Percentiles rank a stretch among this genome's conserved stretches.
These are phyloP conservation scores for Trematocara zebra DNA, from an alignment of 2,113 vertebrate genomes.

Conservation along the genomic window DNA sequence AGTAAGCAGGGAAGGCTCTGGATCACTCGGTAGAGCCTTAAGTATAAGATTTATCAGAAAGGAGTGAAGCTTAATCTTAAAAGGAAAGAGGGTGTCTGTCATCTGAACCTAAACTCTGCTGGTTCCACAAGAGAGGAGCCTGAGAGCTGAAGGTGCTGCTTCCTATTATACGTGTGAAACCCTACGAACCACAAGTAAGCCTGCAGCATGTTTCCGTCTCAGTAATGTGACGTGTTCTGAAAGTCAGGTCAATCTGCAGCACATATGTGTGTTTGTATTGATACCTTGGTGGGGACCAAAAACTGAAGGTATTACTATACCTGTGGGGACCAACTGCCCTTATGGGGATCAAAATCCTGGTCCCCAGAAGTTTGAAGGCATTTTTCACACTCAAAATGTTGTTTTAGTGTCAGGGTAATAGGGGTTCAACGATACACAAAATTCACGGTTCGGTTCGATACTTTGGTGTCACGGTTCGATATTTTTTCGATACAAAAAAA, in stretches of 20 bases:
- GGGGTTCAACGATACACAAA: no score
- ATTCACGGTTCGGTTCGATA: no score
- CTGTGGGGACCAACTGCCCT: not conserved
- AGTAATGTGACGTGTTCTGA: not conserved
- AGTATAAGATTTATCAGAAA: not conserved
- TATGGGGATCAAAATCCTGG: not conserved
- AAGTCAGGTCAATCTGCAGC: not conserved
- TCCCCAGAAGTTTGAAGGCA: fast-evolving
- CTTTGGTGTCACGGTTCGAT: no score
- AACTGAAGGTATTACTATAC: not conserved
- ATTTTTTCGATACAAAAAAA: no score
- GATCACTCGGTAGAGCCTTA: not conserved
- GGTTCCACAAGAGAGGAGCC: not conserved
- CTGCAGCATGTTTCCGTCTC: not conserved
- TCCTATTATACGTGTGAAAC: not conserved
- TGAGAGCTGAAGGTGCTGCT: not conserved
- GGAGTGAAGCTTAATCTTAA: not conserved
- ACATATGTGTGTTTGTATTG: not conserved
- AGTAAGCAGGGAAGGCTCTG: not conserved
- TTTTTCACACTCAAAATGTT: not conserved
- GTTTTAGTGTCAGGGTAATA: not conserved
- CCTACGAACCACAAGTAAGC: not conserved
- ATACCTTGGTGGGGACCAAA: not conserved
- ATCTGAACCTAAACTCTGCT: not conserved
- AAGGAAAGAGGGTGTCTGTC: not conserved